Percentiles rank a stretch among this genome's conserved stretches.
Conservation (phyloP, 2,113 vertebrate species). For the Siniperca chuatsi region DNA sequence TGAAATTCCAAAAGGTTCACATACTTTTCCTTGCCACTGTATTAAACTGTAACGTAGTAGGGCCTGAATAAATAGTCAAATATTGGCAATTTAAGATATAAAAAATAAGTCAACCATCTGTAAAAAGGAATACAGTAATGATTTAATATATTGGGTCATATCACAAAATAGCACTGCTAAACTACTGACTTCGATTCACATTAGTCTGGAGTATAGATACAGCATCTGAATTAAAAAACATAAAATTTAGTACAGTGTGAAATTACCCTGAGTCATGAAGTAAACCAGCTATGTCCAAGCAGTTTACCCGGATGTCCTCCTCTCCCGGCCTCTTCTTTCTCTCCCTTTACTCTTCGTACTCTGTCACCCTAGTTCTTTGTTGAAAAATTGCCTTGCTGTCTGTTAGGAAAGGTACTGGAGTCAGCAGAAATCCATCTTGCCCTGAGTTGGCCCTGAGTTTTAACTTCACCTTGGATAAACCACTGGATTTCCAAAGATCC, state of each 20-base stretch:
- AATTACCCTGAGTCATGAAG: background rate
- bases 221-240: background rate
- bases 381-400: background rate
- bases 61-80: background rate
- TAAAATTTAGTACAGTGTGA: background rate
- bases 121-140: background rate
- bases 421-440: conserved; percentile 13
- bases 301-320: background rate
- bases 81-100: background rate
- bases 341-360: background rate
- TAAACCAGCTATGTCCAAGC: conserved; percentile 1
- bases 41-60: background rate
- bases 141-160: background rate
- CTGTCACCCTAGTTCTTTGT: background rate
- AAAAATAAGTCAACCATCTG: background rate
- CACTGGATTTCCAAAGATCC: conserved; percentile 9
- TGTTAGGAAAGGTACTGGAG: conserved; percentile 6
- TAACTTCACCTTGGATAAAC: background rate
- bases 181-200: background rate
- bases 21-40: no score
- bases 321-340: background rate
- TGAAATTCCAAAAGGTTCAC: no score
- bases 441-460: background rate
- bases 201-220: background rate
- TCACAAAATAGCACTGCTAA: background rate